Evolutionary conservation across 2,888 invertebrate species (phyloP), one percentile per base, ranked within the genome.

Genomic region (Eupithecia tripunctaria): DNA sequence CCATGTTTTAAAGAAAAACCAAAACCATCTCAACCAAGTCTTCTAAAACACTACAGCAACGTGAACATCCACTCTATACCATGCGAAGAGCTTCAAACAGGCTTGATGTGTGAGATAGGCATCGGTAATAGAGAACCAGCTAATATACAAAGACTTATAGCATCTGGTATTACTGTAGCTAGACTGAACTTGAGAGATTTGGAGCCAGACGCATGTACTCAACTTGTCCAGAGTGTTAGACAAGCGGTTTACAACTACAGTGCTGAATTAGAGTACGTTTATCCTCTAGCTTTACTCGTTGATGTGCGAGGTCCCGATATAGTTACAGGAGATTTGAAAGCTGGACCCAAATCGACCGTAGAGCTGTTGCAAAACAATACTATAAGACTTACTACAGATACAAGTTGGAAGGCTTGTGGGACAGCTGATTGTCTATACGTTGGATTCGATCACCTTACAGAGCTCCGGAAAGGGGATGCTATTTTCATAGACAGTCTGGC

Each of bases 361-460:
- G 91, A 93, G 79, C 82, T 95, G 38, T 67, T 86, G 10, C 82
- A 90, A 82, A 87, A 89, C 60, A 86, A 91, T 68, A 86, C 85
- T 21, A 90, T 95, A 14, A 88, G 93, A 76, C 77, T 96, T 62
- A 95, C 95, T 15, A 94, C 92, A 1, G 95, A 95, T 81, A 79
- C 89, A 7, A 90, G 88, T 67, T 96, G 95, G 91, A 91, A 94
- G 72, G 95, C 95, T 79, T 89, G 93, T 78, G 95, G 95, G 2
- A 95, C 93, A 12, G 83, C 90, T 60, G 95, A 95, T 72, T 95
- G 95, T 84, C 89, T 96, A 38, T 96, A 91, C 81, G 87, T 96
- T 36, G 94, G 94, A 64, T 95, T 95, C 81, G 93, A 95, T 79
- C 90, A 94, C 74, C 85, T 96, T 21, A 91, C 91, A 15, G 93